phyloP scores from a whole-genome alignment of 2,113 vertebrate genomes.

The Peucedramus taeniatus region DNA sequence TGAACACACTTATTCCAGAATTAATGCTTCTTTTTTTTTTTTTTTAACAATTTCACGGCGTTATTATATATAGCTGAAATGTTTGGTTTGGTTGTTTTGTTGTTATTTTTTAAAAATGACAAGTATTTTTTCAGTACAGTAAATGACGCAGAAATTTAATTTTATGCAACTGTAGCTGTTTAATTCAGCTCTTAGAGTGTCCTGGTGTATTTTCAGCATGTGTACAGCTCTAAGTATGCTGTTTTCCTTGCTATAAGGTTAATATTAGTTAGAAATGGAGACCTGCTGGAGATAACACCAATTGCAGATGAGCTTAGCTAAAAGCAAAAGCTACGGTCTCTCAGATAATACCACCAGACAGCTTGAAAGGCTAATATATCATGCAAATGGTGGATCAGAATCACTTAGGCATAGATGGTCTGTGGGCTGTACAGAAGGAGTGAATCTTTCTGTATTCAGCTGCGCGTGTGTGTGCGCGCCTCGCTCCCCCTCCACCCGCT shows the following conservation, averaged over 20 bases:
- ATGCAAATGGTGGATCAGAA: conserved; percentile 45
- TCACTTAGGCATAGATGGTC: not conserved
- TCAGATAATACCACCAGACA: conserved; percentile 27
- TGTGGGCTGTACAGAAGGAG: conserved; percentile 36
- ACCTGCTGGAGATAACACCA: not conserved
- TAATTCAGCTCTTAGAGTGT: not conserved
- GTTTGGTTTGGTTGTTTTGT: not conserved
- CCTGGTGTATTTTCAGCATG: not conserved
- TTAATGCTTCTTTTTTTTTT: not conserved
- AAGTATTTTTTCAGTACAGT: not conserved
- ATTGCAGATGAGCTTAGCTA: conserved; percentile 1
- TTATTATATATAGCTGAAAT: not conserved
- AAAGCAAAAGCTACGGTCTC: not conserved
- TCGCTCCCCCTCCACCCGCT: not conserved
- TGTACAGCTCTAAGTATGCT: not conserved
- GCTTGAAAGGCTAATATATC: conserved; percentile 54
- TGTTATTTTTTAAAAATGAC: not conserved
- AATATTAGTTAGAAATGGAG: not conserved
- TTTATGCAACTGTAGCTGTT: not conserved
- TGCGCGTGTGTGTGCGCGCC: not conserved
- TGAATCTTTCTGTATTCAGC: not conserved
- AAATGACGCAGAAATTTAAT: not conserved
- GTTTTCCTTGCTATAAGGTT: not conserved
- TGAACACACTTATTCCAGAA: not conserved
- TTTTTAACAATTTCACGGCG: not conserved